phyloP scores from a whole-genome alignment of 2,113 vertebrate genomes.

The Myiozetetes cayanensis region DNA sequence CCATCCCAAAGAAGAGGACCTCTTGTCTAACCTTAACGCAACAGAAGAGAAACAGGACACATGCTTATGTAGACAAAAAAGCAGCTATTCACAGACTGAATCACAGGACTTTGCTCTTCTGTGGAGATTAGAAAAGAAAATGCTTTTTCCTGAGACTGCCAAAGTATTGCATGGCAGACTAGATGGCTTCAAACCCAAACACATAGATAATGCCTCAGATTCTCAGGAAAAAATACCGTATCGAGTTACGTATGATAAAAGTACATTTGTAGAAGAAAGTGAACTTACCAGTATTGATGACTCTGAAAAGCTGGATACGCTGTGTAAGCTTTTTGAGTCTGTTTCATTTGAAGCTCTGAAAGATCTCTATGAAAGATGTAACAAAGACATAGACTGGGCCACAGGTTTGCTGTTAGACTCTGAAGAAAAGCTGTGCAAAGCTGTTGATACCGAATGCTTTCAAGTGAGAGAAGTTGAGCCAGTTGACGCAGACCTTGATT shows the following conservation, averaged over 20 bases:
- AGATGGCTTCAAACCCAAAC: constrained; percentile 79
- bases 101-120: constrained; percentile 88
- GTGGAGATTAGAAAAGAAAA: constrained; percentile 85
- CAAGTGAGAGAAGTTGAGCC: constrained; percentile 22
- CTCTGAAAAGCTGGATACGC: constrained; percentile 82
- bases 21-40: background rate
- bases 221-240: constrained; percentile 81
- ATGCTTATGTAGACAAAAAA: background rate
- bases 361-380: constrained; percentile 94
- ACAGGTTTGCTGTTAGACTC: constrained; percentile 94
- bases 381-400: constrained; percentile 92
- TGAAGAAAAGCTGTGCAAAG: constrained; percentile 82
- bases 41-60: background rate
- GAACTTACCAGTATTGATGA: constrained; percentile 77
- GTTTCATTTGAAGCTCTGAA: constrained; percentile 88
- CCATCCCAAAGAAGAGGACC: constrained; percentile 11
- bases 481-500: constrained; percentile 24
- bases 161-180: constrained; percentile 76
- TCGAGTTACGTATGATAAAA: constrained; percentile 85
- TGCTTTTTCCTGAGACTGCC: constrained; percentile 52
- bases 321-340: constrained; percentile 87
- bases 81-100: constrained; percentile 82
- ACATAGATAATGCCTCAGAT: constrained; percentile 19
- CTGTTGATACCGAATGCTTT: constrained; percentile 64
- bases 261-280: constrained; percentile 89